These are phyloP conservation scores for Drosophila paracracens DNA, from an alignment of 2,888 invertebrate species.

Conservation along the genomic window DNA sequence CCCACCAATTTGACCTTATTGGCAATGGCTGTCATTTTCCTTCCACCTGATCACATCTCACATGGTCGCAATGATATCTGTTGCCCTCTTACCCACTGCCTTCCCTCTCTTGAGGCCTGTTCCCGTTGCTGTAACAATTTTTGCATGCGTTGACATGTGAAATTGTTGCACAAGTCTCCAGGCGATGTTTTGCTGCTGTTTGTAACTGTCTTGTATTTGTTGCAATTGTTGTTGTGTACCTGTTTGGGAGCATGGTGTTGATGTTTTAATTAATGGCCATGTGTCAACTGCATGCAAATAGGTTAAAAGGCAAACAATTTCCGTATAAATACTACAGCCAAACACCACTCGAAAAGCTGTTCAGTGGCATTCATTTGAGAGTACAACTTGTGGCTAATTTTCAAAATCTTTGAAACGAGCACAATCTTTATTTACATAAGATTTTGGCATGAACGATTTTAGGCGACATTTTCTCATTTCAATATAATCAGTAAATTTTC, in stretches of 20 bases:
- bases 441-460: neutral
- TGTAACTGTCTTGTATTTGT: slow-evolving; percentile 36
- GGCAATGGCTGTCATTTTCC: slow-evolving; percentile 62
- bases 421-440: neutral
- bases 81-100: neutral
- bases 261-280: slow-evolving; percentile 69
- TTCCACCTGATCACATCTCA: slow-evolving; percentile 74
- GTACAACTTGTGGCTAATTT: neutral
- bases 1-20: slow-evolving; percentile 59
- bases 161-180: slow-evolving; percentile 72
- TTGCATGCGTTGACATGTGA: slow-evolving; percentile 75
- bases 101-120: neutral
- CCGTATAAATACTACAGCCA: slow-evolving; percentile 31
- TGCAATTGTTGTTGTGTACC: slow-evolving; percentile 14
- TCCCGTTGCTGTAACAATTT: slow-evolving; percentile 35
- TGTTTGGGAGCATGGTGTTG: slow-evolving; percentile 42
- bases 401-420: neutral
- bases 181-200: slow-evolving; percentile 58
- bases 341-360: slow-evolving; percentile 10
- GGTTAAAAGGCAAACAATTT: slow-evolving; percentile 64
- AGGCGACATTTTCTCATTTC: neutral
- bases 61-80: slow-evolving; percentile 27
- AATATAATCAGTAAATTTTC: neutral
- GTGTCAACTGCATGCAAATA: slow-evolving; percentile 63
- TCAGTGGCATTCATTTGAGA: slow-evolving; percentile 9